These are phyloP conservation scores for Meghimatium bilineatum DNA, from an alignment of 2,888 invertebrate genomes.

Conservation along the genomic window DNA sequence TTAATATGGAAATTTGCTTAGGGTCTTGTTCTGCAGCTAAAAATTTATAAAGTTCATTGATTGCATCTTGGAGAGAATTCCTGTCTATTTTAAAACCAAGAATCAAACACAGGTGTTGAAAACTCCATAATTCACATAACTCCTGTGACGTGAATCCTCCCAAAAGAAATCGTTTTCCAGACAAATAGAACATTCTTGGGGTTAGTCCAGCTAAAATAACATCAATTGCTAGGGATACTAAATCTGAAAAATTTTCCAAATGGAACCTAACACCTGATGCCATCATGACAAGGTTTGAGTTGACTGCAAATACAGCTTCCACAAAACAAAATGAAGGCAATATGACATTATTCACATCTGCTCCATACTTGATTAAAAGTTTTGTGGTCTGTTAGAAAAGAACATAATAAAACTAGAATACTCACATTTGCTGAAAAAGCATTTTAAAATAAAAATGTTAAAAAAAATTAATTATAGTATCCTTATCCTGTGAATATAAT, in stretches of 20 bases:
- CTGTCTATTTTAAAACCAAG: conserved; percentile 41
- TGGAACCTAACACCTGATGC: conserved; percentile 41
- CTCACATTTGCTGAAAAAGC: too few species aligned
- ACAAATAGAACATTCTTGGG: conserved; percentile 39
- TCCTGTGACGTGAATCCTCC: conserved; percentile 15
- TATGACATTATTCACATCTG: conserved; percentile 45
- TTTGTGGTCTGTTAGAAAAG: conserved; percentile 32
- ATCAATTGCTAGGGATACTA: conserved; percentile 33
- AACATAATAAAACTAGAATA: not conserved
- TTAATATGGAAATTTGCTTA: not conserved
- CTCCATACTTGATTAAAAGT: conserved; percentile 36
- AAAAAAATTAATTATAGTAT: too few species aligned
- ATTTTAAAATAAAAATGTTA: too few species aligned
- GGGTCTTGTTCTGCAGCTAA: not conserved
- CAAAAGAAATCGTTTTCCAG: conserved; percentile 12
- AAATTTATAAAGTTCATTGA: conserved; percentile 25
- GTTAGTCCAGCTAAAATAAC: conserved; percentile 40
- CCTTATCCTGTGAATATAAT: too few species aligned
- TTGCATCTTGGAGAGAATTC: conserved; percentile 29
- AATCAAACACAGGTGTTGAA: conserved; percentile 42
- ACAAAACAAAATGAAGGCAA: conserved; percentile 46
- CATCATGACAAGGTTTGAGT: conserved; percentile 48
- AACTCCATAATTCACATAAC: conserved; percentile 26
- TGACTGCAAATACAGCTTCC: conserved; percentile 46
- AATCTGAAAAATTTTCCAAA: conserved; percentile 35